These are phyloP conservation scores for Pterois miles DNA, from an alignment of 2,797 vertebrate genomes.

Conservation along the genomic window DNA sequence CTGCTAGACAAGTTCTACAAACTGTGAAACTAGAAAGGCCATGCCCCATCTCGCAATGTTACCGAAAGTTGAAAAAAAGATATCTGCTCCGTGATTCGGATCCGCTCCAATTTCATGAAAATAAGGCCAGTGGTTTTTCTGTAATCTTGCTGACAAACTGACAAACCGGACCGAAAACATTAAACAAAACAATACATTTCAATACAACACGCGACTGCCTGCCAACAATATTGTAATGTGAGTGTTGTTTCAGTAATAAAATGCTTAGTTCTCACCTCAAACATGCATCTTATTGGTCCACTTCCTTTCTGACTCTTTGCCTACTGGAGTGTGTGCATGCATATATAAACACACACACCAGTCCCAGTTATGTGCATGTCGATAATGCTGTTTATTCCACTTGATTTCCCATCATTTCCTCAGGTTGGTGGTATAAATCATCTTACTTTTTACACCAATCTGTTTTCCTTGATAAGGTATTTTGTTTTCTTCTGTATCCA, in stretches of 20 bases:
- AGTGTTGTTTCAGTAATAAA: not conserved
- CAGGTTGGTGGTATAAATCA: not conserved
- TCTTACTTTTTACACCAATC: not conserved
- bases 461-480: not conserved
- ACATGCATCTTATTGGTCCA: too few species aligned
- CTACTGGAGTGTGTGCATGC: too few species aligned
- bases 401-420: conserved; percentile 8
- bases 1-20: not conserved
- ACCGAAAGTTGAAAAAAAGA: not conserved
- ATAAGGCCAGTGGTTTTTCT: not conserved
- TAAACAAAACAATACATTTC: not conserved
- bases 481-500: too few species aligned
- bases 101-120: not conserved
- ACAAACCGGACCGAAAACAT: too few species aligned
- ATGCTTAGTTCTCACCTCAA: too few species aligned
- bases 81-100: not conserved
- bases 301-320: too few species aligned
- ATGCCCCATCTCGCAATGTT: not conserved
- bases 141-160: not conserved
- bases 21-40: not conserved
- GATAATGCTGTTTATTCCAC: not conserved
- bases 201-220: not conserved
- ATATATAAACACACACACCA: not conserved
- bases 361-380: too few species aligned
- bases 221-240: not conserved